Percentiles rank a stretch among this genome's conserved stretches.
phyloP scores from a whole-genome alignment of 2,888 invertebrate species.

The Eupithecia tripunctaria region DNA sequence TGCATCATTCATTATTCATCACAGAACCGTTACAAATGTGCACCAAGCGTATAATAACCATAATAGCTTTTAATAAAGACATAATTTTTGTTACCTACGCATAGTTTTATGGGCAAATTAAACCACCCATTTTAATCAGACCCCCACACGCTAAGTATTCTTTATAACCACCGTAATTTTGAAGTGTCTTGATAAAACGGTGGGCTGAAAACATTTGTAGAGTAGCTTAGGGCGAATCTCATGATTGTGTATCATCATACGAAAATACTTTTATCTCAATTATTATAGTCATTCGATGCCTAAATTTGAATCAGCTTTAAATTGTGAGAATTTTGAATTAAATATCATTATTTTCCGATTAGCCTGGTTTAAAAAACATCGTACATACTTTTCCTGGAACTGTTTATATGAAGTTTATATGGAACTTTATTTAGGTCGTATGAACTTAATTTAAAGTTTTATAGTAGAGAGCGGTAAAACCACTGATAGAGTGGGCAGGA shows the following conservation, averaged over 20 bases:
- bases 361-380: background rate
- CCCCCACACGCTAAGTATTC: constrained; percentile 32
- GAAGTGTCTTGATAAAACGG: constrained; percentile 55
- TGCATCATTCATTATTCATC: constrained; percentile 42
- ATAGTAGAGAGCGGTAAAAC: too few relatives aligned
- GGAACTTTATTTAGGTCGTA: too few relatives aligned
- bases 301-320: constrained; percentile 36
- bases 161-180: constrained; percentile 13
- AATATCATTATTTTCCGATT: constrained; percentile 29
- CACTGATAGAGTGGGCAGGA: too few relatives aligned
- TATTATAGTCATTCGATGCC: constrained; percentile 35
- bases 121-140: constrained; percentile 53
- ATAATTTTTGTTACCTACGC: constrained; percentile 65
- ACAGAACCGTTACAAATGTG: constrained; percentile 32
- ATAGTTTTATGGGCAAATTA: constrained; percentile 55
- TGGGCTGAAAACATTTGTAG: constrained; percentile 51
- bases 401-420: too few relatives aligned
- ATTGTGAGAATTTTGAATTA: constrained; percentile 45
- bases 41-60: constrained; percentile 61
- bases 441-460: too few relatives aligned
- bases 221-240: constrained; percentile 68
- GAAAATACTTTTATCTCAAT: constrained; percentile 50
- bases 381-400: background rate
- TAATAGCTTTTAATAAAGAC: constrained; percentile 72
- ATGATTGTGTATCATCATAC: constrained; percentile 64